A percentile compares a stretch with the other conserved stretches of the same genome.
phyloP scores from a whole-genome alignment of 2,888 invertebrate species.

The Anthoptus insignis region DNA sequence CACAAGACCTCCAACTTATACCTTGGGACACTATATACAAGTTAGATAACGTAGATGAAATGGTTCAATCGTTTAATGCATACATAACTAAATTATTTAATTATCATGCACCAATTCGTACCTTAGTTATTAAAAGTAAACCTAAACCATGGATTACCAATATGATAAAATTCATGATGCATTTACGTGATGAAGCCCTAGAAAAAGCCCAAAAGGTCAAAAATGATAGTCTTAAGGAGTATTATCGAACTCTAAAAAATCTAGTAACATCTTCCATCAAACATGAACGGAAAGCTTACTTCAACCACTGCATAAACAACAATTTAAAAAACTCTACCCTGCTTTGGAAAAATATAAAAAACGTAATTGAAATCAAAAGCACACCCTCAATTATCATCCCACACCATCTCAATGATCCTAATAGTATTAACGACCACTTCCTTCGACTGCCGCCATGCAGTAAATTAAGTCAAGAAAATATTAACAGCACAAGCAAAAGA shows the following conservation, averaged over 20 bases:
- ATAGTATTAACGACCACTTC: background rate
- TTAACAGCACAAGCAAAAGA: no score
- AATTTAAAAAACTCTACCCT: background rate
- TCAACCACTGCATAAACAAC: conserved; percentile 7
- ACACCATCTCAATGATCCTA: background rate
- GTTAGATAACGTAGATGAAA: background rate
- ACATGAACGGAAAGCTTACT: conserved; percentile 36
- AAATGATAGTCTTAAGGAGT: conserved; percentile 19
- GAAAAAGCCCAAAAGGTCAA: conserved; percentile 8
- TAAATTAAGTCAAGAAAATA: no score
- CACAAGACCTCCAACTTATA: background rate
- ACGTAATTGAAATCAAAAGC: conserved; percentile 21
- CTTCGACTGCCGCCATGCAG: background rate
- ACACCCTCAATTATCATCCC: background rate
- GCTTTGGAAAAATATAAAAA: conserved; percentile 19
- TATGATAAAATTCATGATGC: conserved; percentile 33
- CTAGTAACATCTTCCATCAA: conserved; percentile 27
- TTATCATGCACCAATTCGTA: no score
- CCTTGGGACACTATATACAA: background rate
- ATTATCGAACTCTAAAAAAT: conserved; percentile 33
- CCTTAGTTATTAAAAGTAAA: background rate
- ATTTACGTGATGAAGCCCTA: conserved; percentile 20
- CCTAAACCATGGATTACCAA: conserved; percentile 28
- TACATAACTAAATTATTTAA: no score
- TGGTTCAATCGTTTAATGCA: no score